Evolutionary conservation across 2,797 vertebrate species (phyloP).

Genomic region (Amblyopsis hoosieri): DNA sequence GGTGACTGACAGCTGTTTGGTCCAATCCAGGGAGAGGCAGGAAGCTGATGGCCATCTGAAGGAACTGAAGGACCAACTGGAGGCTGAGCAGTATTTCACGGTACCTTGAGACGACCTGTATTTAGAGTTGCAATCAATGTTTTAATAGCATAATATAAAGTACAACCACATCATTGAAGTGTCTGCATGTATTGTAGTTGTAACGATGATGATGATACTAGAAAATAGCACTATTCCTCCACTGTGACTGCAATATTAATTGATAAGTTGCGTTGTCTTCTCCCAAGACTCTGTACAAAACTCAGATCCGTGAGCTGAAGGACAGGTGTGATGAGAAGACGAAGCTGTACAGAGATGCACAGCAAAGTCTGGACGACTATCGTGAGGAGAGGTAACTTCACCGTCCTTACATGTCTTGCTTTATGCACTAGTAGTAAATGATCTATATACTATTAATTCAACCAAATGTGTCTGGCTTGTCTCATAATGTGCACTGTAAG

Average conservation of each 20-base stretch:
- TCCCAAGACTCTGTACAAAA: slow-evolving; percentile 93
- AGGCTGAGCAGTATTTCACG: slow-evolving; percentile 95
- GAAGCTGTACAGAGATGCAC: slow-evolving; percentile 86
- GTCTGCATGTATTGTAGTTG: too few relatives aligned
- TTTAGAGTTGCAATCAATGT: background rate
- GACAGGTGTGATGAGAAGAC: slow-evolving; percentile 90
- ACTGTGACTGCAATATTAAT: too few relatives aligned
- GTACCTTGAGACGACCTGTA: slow-evolving; percentile 63
- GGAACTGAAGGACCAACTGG: slow-evolving; percentile 95
- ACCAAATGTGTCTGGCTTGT: too few relatives aligned
- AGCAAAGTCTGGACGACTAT: slow-evolving; percentile 87
- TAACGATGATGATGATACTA: too few relatives aligned
- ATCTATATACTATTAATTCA: background rate
- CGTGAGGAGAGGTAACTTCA: slow-evolving; percentile 88
- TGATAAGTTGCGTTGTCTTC: background rate
- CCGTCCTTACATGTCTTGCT: background rate
- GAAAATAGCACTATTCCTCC: too few relatives aligned
- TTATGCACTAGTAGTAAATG: background rate
- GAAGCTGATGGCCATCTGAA: slow-evolving; percentile 91
- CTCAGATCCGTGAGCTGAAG: slow-evolving; percentile 93
- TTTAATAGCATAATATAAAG: background rate
- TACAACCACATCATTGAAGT: too few relatives aligned
- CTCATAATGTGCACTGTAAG: too few relatives aligned
- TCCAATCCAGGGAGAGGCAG: slow-evolving; percentile 86
- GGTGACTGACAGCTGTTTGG: slow-evolving; percentile 58